Percentiles rank a stretch among this genome's conserved stretches.
Conservation (phyloP, 2,888 invertebrate genomes). For the Pachymerium ferrugineum region DNA sequence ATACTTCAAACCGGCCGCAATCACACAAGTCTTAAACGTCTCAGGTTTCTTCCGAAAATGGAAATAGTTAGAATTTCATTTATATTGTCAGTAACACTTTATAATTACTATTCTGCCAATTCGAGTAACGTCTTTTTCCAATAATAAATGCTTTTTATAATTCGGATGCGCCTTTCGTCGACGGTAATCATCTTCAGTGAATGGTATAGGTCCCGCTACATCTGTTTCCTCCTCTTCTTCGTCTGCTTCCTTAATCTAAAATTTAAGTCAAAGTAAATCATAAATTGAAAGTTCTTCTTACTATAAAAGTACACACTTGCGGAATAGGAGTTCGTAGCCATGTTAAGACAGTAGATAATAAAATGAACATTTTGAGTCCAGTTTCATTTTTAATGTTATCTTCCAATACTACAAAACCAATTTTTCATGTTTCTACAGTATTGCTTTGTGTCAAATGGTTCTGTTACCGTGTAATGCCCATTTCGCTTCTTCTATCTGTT, state of each 20-base stretch:
- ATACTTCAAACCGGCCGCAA: not conserved
- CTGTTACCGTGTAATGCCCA: slow-evolving; percentile 52
- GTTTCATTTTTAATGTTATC: slow-evolving; percentile 42
- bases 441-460: too few species aligned
- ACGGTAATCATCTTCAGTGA: slow-evolving; percentile 66
- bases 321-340: slow-evolving; percentile 58
- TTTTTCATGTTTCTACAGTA: slow-evolving; percentile 33
- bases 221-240: slow-evolving; percentile 58
- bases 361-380: slow-evolving; percentile 54
- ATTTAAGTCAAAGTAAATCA: not conserved
- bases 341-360: slow-evolving; percentile 67
- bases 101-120: slow-evolving; percentile 53
- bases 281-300: too few species aligned
- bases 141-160: slow-evolving; percentile 60
- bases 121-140: slow-evolving; percentile 62
- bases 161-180: slow-evolving; percentile 65
- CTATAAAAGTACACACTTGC: not conserved
- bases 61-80: not conserved
- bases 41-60: not conserved
- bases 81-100: too few species aligned
- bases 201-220: slow-evolving; percentile 50
- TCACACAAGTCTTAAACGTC: not conserved
- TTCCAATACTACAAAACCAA: slow-evolving; percentile 44
- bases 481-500: slow-evolving; percentile 54
- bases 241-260: not conserved